Evolutionary conservation across 2,888 invertebrate species (phyloP).

Genomic region (Galeopsomyia nigrocyanea): DNA sequence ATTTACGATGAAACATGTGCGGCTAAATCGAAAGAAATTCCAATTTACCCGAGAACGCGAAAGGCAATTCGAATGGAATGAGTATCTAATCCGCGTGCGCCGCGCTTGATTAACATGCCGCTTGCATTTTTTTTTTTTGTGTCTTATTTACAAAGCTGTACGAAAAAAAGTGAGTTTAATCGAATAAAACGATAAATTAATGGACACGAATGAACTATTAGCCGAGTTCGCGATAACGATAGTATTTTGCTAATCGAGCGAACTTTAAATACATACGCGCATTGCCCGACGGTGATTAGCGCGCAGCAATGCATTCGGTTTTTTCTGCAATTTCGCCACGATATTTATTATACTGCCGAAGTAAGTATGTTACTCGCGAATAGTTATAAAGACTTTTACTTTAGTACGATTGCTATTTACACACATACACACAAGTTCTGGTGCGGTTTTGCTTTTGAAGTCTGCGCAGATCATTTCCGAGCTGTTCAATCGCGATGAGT

Average conservation of each 20-base stretch:
- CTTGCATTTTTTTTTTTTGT: slow-evolving; percentile 21
- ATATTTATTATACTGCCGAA: slow-evolving; percentile 41
- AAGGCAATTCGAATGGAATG: slow-evolving; percentile 3
- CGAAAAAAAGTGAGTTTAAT: slow-evolving; percentile 34
- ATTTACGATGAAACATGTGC: not conserved
- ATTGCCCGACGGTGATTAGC: slow-evolving; percentile 25
- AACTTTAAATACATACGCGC: slow-evolving; percentile 36
- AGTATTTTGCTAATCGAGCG: slow-evolving; percentile 39
- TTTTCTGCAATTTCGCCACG: slow-evolving; percentile 24
- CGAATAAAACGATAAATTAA: slow-evolving; percentile 45
- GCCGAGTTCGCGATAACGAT: slow-evolving; percentile 34
- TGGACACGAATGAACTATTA: slow-evolving; percentile 44
- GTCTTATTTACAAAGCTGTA: no score
- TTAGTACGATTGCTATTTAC: slow-evolving; percentile 19
- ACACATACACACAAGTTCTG: slow-evolving; percentile 11
- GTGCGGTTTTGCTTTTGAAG: no score
- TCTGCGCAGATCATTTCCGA: no score
- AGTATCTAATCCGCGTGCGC: slow-evolving; percentile 37
- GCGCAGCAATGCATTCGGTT: not conserved
- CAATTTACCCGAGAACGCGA: slow-evolving; percentile 11
- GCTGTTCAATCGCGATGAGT: no score
- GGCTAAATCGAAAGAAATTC: slow-evolving; percentile 22
- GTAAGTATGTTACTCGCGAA: slow-evolving; percentile 34
- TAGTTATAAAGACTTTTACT: slow-evolving; percentile 16
- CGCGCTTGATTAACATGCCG: slow-evolving; percentile 41